These are phyloP conservation scores for Cathartes aura DNA, from an alignment of 2,113 vertebrate genomes.

Conservation along the genomic window DNA sequence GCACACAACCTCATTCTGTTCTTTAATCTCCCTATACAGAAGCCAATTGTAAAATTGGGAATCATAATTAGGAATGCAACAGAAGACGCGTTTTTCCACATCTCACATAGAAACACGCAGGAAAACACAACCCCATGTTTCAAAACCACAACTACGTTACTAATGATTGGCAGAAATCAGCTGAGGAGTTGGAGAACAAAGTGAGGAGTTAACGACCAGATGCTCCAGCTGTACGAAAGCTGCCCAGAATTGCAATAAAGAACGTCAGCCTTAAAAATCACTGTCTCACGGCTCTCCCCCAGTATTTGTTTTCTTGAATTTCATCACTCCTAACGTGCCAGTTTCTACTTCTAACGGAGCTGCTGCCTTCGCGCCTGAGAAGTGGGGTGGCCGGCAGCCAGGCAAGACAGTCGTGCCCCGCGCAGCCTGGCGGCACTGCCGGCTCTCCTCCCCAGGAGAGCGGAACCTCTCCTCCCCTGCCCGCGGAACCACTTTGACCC, in stretches of 20 bases:
- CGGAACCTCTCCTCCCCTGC: no score
- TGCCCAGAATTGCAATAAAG: neutral
- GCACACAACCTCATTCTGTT: neutral
- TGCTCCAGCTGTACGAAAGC: neutral
- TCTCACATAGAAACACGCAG: rapidly evolving
- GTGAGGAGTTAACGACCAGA: neutral
- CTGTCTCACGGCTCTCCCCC: neutral
- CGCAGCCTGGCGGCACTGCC: neutral
- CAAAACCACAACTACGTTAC: neutral
- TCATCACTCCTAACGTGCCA: neutral
- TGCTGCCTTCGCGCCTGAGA: neutral
- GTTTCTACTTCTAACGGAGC: neutral
- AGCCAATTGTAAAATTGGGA: neutral
- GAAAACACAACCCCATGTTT: neutral
- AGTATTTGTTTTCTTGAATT: neutral
- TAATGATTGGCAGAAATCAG: neutral
- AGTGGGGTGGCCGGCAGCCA: neutral
- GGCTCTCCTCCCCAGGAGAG: rapidly evolving
- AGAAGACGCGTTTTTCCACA: neutral
- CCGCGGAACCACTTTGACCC: neutral
- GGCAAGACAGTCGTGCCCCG: neutral
- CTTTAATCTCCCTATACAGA: neutral
- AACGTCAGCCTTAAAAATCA: neutral
- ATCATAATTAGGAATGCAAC: neutral
- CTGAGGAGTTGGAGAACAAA: neutral